Evolutionary conservation across 1,140 invertebrate species (phyloP), one percentile per base, ranked within the genome.

Genomic region (Orchestia grillus): DNA sequence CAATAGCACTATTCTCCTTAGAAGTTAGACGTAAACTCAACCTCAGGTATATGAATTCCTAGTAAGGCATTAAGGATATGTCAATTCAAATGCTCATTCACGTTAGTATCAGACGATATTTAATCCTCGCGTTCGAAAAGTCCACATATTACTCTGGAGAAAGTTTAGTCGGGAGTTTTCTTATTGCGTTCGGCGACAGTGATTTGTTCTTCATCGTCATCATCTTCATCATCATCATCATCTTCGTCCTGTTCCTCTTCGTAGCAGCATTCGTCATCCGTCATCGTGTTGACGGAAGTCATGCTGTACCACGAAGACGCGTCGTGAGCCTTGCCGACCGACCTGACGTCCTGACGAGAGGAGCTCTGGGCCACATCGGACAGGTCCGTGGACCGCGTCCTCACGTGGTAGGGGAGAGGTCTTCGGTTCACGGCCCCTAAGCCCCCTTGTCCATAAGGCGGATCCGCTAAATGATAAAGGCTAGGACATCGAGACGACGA

Each of bases 401-500:
- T 44, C 8, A 94, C 44, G 44, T 94, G 92, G 11, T 94, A 44
- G 40, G 44, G 41, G 8, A 94, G 44, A 47, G 43, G 43, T n/a
- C 92, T 44, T 15, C 92, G 43, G 40, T 47, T 40, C 43, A 94
- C 47, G 28, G 15, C 11, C 11, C 15, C 62, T 90, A 44, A 90
- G 41, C 88, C 88, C 88, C 36, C 88, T 90, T 90, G 88, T 40
- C 92, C 92, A n/a, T 94, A 47, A 45, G 43, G 43, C 36, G 43
- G 11, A 44, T 94, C 92, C 41, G 92, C 43, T 47, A 94, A 94
- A 94, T 45, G 92, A 45, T 45, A 94, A 8, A 94, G 44, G 92
- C 92, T 94, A 45, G 92, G 92, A 94, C 92, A 94, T 40, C 92
- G 92, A 94, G 92, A 94, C 36, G 92, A 94, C 36, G 92, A 45